Evolutionary conservation across 2,797 vertebrate species (phyloP).

Genomic region (Helostoma temminkii): DNA sequence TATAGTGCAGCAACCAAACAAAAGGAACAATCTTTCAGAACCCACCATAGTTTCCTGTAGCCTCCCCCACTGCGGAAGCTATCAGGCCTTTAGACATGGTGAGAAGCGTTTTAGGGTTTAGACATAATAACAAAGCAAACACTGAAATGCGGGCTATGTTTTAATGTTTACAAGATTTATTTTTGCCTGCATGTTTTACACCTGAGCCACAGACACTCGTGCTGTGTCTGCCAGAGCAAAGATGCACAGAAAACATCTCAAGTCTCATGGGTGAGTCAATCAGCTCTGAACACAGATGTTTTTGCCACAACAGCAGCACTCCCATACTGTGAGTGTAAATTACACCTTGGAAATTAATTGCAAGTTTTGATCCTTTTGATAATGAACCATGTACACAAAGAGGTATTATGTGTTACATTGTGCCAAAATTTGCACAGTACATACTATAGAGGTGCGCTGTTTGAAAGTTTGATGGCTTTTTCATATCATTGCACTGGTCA

Average conservation of each 20-base stretch:
- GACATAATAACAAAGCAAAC: constrained; percentile 29
- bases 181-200: constrained; percentile 62
- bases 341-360: constrained; percentile 74
- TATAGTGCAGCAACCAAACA: not conserved
- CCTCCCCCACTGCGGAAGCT: not conserved
- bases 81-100: not conserved
- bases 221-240: constrained; percentile 63
- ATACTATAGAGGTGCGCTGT: not conserved
- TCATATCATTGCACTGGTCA: constrained; percentile 94
- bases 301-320: constrained; percentile 75
- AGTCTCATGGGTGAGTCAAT: constrained; percentile 81
- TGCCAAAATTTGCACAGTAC: constrained; percentile 15
- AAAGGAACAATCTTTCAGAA: constrained; percentile 19
- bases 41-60: constrained; percentile 56
- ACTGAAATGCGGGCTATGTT: constrained; percentile 9
- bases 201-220: constrained; percentile 58
- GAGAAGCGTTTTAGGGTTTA: constrained; percentile 26
- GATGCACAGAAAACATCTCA: constrained; percentile 59
- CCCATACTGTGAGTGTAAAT: constrained; percentile 80
- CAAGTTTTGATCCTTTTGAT: constrained; percentile 71
- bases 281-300: constrained; percentile 81
- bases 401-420: constrained; percentile 56
- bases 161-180: constrained; percentile 51
- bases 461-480: not conserved
- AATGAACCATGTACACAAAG: constrained; percentile 57